Evolutionary conservation across 2,888 invertebrate genomes (phyloP), one percentile per base, ranked within the genome.

Genomic region (Leptinotarsa haldemani): DNA sequence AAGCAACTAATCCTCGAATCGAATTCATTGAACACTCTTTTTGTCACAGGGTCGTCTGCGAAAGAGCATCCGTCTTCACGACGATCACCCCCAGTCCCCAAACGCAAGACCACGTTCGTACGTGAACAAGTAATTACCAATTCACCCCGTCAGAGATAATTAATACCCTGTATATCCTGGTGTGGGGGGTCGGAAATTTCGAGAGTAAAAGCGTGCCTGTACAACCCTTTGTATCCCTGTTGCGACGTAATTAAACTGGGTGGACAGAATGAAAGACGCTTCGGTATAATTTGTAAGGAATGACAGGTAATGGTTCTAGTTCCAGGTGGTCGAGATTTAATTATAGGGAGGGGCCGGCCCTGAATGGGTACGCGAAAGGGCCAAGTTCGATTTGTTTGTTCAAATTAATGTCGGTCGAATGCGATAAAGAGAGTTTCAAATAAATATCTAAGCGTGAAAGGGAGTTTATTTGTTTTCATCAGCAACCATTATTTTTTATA

Each of bases 271-370:
- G 69, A 73, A 73, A 70, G 70, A 70, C 70, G 70, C 63, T 58
- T 48, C 40, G 50, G 65, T 63, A 73, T 73, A 73, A 73, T 73
- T 73, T 73, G 70, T 73, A 69, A 69, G 69, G 73, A 73, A 73
- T 73, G 73, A 70, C 70, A 73, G 73, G 73, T 73, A 73, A 70
- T 65, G 70, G 73, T 50, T 52, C 66, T 30, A 73, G 66, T 70
- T 73, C 73, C 73, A 73, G 73, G 73, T 73, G 73, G 73, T 73
- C 73, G 70, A 73, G 73, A 73, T 73, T 70, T 73, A 46, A 73
- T 73, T 73, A 73, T 61, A n/a, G 16, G 30, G 61, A 40, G 61
- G 61, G 61, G 30, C 16, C 25, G 61, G 61, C 18, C 15, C 30
- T 61, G 30, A n/a, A 61, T 61, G 61, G 12, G 13, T 12, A 22